These are phyloP conservation scores for Malurus splendens DNA, from an alignment of 2,797 vertebrate species.

Conservation along the genomic window DNA sequence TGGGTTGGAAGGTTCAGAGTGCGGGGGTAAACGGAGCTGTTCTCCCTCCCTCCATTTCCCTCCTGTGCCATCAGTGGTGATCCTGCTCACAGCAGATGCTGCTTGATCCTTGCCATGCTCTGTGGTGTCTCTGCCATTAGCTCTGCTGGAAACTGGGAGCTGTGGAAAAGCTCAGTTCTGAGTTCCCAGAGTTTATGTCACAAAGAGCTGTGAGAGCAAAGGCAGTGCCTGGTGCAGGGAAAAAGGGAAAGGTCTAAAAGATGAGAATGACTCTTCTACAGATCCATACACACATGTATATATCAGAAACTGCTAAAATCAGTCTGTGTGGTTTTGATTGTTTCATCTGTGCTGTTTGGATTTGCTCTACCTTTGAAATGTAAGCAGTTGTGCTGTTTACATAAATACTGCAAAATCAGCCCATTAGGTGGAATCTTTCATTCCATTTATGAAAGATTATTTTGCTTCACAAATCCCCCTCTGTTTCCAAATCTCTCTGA, in stretches of 20 bases:
- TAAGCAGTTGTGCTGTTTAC: not conserved
- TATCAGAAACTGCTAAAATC: not conserved
- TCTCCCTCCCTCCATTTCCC: not conserved
- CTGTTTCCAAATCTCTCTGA: not conserved
- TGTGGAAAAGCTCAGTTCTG: not conserved
- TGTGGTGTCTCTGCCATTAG: not conserved
- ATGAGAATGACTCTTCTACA: not conserved
- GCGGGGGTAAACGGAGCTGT: not conserved
- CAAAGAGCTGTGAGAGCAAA: not conserved
- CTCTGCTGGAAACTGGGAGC: not conserved
- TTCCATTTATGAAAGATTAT: not conserved
- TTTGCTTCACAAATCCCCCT: not conserved
- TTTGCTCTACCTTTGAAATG: not conserved
- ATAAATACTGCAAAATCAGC: not conserved
- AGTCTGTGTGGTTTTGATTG: not conserved
- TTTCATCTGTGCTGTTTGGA: not conserved
- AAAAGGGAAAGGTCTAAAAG: not conserved
- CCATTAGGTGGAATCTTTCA: not conserved
- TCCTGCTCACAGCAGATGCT: not conserved
- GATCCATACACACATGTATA: accelerated
- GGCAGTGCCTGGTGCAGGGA: not conserved
- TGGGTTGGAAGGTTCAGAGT: not conserved
- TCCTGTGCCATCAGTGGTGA: not conserved
- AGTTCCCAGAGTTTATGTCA: not conserved
- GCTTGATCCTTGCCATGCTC: not conserved